phyloP scores from a whole-genome alignment of 1,140 invertebrate genomes.

The Zaprionus ghesquierei region DNA sequence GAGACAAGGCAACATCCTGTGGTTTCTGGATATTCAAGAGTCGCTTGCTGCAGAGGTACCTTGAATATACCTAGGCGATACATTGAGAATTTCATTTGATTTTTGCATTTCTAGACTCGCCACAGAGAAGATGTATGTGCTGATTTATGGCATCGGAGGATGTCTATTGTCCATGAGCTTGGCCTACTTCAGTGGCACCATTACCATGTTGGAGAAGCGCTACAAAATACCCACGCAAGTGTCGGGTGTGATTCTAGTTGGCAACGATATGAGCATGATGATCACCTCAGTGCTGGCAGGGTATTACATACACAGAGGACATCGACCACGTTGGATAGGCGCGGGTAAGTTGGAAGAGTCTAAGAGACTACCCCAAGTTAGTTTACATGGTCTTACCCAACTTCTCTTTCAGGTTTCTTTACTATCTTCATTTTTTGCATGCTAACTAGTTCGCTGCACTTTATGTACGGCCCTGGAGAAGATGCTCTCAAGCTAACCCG shows the following conservation, averaged over 20 bases:
- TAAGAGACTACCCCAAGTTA: constrained; percentile 52
- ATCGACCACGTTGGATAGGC: constrained; percentile 70
- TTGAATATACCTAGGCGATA: too few relatives aligned
- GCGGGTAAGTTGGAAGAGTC: constrained; percentile 82
- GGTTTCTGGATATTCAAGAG: constrained; percentile 85
- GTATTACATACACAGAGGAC: constrained; percentile 65
- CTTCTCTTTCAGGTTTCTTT: constrained; percentile 84
- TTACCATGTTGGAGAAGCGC: constrained; percentile 91
- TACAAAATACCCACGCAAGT: constrained; percentile 90
- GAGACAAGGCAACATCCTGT: constrained; percentile 84
- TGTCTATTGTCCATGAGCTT: constrained; percentile 88
- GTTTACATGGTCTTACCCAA: constrained; percentile 65
- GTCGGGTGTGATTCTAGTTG: constrained; percentile 88
- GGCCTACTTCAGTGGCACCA: constrained; percentile 89
- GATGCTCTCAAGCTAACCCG: constrained; percentile 86
- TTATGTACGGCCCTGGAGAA: constrained; percentile 88
- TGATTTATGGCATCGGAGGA: constrained; percentile 88
- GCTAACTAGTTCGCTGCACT: constrained; percentile 87
- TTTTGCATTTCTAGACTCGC: constrained; percentile 30
- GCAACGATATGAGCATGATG: constrained; percentile 84
- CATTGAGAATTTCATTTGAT: too few relatives aligned
- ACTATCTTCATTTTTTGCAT: constrained; percentile 87
- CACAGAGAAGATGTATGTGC: constrained; percentile 89
- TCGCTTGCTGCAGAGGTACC: constrained; percentile 44
- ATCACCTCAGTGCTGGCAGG: constrained; percentile 56